phyloP scores from a whole-genome alignment of 2,113 vertebrate species.

The Neolamprologus longior region DNA sequence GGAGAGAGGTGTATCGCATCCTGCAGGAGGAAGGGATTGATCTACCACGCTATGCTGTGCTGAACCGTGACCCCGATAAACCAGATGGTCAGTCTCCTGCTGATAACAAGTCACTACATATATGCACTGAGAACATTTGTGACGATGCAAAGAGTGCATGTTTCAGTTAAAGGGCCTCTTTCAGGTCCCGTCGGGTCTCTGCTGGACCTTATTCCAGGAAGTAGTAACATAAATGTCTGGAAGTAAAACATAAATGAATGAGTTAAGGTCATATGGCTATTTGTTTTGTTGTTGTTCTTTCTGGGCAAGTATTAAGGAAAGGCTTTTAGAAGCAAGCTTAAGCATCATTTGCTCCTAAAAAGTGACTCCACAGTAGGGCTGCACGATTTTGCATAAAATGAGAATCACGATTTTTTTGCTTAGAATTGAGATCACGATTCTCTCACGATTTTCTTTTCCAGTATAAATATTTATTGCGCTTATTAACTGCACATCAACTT shows the following conservation, averaged over 20 bases:
- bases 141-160: fast-evolving
- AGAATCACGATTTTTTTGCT: no score
- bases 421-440: no score
- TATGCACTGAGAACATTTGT: not conserved
- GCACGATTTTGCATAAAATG: no score
- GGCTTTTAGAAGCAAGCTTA: not conserved
- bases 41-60: constrained; percentile 91
- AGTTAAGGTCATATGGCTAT: not conserved
- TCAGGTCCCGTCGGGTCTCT: not conserved
- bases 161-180: not conserved
- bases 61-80: constrained; percentile 93
- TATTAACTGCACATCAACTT: no score
- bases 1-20: constrained; percentile 97
- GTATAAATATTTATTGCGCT: no score
- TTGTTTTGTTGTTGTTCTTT: not conserved
- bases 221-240: not conserved
- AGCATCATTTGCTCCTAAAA: not conserved
- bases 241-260: not conserved
- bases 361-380: no score
- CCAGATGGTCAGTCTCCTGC: constrained; percentile 81
- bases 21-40: constrained; percentile 96
- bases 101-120: not conserved
- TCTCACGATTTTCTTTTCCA: no score
- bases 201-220: not conserved
- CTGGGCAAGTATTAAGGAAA: not conserved